Conservation (phyloP, 2,888 invertebrate species). For the Orchesellides sinensis region DNA sequence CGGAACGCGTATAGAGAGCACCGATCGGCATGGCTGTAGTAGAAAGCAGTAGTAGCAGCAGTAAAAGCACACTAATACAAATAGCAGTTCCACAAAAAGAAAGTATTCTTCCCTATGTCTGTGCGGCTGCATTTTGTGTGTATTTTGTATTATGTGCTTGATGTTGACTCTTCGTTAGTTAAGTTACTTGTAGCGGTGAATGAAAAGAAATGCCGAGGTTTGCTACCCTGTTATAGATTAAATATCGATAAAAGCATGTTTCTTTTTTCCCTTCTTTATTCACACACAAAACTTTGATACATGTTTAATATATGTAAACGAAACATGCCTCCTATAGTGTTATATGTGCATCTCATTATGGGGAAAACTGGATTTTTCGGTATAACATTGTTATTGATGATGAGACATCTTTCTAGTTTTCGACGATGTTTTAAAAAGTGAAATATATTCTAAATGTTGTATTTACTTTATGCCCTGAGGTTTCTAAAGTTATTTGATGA, state of each 20-base stretch:
- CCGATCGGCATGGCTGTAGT: not conserved
- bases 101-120: conserved; percentile 11
- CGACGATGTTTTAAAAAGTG: too few species aligned
- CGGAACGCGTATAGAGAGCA: conserved; percentile 31
- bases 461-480: too few species aligned
- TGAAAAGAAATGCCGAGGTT: conserved; percentile 34
- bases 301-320: too few species aligned
- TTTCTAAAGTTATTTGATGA: too few species aligned
- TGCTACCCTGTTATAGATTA: conserved; percentile 70
- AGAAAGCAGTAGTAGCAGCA: too few species aligned
- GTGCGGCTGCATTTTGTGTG: conserved; percentile 26
- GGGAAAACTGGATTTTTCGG: too few species aligned
- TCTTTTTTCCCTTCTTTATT: conserved; percentile 37
- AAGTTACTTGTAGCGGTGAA: conserved; percentile 43
- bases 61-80: too few species aligned
- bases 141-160: conserved; percentile 41
- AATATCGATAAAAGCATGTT: conserved; percentile 73
- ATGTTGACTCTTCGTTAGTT: conserved; percentile 58
- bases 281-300: not conserved
- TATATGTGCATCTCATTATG: too few species aligned
- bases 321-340: too few species aligned
- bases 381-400: too few species aligned
- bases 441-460: too few species aligned
- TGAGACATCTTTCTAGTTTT: too few species aligned
- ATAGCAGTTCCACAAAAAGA: conserved; percentile 32